These are phyloP conservation scores for Ennomos quercinarius DNA, from an alignment of 2,888 invertebrate genomes.

Conservation along the genomic window DNA sequence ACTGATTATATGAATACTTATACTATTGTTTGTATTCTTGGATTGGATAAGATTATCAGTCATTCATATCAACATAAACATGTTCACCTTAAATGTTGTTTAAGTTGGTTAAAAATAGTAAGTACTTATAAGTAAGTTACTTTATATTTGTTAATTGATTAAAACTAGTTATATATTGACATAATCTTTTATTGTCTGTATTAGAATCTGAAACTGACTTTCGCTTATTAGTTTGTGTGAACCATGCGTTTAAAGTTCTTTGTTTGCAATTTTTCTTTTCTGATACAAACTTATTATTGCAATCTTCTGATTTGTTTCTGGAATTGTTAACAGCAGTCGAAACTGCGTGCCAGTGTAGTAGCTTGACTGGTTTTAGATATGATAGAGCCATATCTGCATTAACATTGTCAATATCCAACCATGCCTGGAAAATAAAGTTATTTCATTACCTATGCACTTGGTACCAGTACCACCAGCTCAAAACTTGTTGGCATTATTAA, in stretches of 20 bases:
- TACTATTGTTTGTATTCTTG: too few species aligned
- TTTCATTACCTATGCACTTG: not conserved
- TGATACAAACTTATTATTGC: slow-evolving; percentile 78
- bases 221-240: slow-evolving; percentile 66
- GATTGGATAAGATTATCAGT: too few species aligned
- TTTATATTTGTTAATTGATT: slow-evolving; percentile 18
- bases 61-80: too few species aligned
- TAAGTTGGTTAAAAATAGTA: too few species aligned
- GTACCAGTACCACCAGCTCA: too few species aligned
- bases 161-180: slow-evolving; percentile 20
- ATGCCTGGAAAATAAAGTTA: slow-evolving; percentile 78
- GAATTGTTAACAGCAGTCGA: slow-evolving; percentile 90
- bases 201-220: slow-evolving; percentile 51
- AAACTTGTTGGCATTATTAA: too few species aligned
- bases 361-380: slow-evolving; percentile 81
- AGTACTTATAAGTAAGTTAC: not conserved
- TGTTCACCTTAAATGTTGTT: too few species aligned
- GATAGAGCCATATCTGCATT: slow-evolving; percentile 79
- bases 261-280: slow-evolving; percentile 64
- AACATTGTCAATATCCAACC: slow-evolving; percentile 87
- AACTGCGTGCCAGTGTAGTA: slow-evolving; percentile 89
- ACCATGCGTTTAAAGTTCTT: slow-evolving; percentile 77
- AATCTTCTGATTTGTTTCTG: slow-evolving; percentile 86
- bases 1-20: too few species aligned
- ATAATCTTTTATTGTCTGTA: slow-evolving; percentile 36